These are phyloP conservation scores for Neoniphon sammara DNA, from an alignment of 2,797 vertebrate species.

Conservation along the genomic window DNA sequence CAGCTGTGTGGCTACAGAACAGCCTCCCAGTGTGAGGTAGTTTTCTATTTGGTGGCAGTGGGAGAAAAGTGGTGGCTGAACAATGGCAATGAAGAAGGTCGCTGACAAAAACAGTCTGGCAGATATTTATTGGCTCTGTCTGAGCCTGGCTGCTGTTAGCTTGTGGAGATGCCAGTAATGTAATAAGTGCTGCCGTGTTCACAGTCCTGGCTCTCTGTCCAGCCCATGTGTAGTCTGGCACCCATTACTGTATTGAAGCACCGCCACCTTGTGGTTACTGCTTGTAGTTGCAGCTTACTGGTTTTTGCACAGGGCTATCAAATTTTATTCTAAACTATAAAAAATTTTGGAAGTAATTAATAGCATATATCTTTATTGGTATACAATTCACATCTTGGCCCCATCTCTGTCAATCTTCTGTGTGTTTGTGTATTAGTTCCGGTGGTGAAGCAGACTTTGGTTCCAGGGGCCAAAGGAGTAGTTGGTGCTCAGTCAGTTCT, in stretches of 20 bases:
- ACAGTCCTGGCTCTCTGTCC: not conserved
- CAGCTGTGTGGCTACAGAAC: too few relatives aligned
- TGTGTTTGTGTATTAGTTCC: slow-evolving; percentile 71
- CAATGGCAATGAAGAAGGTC: not conserved
- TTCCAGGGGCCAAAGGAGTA: slow-evolving; percentile 86
- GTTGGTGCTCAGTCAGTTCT: slow-evolving; percentile 82
- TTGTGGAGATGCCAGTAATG: slow-evolving; percentile 17
- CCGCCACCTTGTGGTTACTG: slow-evolving; percentile 59
- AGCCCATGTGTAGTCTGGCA: not conserved
- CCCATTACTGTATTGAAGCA: not conserved
- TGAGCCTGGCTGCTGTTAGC: slow-evolving; percentile 4
- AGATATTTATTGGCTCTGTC: slow-evolving; percentile 5
- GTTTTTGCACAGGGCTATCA: not conserved
- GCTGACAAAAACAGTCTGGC: slow-evolving; percentile 1
- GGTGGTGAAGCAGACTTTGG: slow-evolving; percentile 85
- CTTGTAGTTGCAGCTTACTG: not conserved
- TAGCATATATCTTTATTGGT: not conserved
- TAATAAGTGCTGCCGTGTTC: slow-evolving; percentile 12
- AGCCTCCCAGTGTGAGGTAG: too few relatives aligned
- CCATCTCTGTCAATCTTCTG: not conserved
- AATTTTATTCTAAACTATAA: not conserved
- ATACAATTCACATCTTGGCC: not conserved
- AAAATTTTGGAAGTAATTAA: too few relatives aligned
- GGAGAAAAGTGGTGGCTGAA: not conserved
- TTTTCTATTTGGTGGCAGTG: too few relatives aligned